Percentiles rank a stretch among this genome's conserved stretches.
phyloP scores from a whole-genome alignment of 2,113 vertebrate genomes.

The Tupaia chinensis region DNA sequence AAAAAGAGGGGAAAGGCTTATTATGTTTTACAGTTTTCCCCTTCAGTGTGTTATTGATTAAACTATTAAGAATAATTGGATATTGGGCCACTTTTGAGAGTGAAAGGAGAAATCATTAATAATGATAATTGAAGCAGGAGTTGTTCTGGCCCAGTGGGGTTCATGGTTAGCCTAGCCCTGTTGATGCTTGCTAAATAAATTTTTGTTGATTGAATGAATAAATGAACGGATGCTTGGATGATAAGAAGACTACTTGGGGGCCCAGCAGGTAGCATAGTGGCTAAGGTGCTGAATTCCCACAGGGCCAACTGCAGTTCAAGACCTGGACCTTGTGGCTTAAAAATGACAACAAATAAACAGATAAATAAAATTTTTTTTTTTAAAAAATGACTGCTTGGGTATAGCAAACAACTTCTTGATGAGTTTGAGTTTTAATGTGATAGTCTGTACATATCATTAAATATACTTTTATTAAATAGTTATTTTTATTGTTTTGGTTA shows the following conservation, averaged over 20 bases:
- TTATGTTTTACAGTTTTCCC: not conserved
- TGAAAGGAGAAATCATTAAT: not conserved
- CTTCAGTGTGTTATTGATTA: not conserved
- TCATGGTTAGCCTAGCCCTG: not conserved
- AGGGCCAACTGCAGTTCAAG: no score
- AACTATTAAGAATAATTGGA: not conserved
- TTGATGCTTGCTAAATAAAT: not conserved
- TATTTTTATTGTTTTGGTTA: slow-evolving; percentile 33
- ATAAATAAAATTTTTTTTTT: no score
- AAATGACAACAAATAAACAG: no score
- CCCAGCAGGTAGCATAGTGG: no score
- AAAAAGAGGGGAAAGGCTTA: not conserved
- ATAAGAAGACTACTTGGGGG: no score
- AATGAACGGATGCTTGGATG: not conserved
- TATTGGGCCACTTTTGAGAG: not conserved
- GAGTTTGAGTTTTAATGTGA: slow-evolving; percentile 24
- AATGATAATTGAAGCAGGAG: not conserved
- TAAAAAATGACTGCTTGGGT: not conserved
- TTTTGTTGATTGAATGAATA: not conserved
- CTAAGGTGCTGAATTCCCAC: no score
- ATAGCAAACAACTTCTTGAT: not conserved
- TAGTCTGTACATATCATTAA: not conserved
- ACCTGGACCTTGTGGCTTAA: no score
- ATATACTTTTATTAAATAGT: not conserved
- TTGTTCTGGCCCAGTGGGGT: not conserved